Conservation (phyloP, 2,797 vertebrate species). For the Gymnothorax reevesii region DNA sequence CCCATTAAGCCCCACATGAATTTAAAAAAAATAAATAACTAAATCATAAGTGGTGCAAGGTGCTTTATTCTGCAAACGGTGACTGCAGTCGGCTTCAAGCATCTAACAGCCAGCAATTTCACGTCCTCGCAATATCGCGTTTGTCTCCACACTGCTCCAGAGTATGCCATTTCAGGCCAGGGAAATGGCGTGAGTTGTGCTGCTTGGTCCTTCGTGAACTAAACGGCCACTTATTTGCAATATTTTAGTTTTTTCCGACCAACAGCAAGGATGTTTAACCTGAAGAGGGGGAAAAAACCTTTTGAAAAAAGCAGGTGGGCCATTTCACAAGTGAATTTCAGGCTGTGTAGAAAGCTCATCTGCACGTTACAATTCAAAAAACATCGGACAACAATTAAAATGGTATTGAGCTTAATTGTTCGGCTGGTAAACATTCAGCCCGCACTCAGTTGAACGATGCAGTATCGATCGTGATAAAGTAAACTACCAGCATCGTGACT, state of each 20-base stretch:
- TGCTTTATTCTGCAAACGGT: not conserved
- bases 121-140: not conserved
- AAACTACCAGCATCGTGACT: not conserved
- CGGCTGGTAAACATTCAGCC: not conserved
- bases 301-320: not conserved
- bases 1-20: not conserved
- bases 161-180: not conserved
- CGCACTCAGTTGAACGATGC: not conserved
- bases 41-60: not conserved
- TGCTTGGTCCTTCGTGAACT: not conserved
- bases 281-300: not conserved
- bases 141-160: not conserved
- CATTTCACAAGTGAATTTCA: not conserved
- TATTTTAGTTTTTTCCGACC: not conserved
- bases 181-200: not conserved
- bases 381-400: not conserved
- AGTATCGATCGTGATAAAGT: not conserved
- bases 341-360: not conserved
- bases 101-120: not conserved
- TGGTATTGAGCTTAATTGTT: not conserved
- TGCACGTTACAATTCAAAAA: not conserved
- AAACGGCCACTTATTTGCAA: not conserved
- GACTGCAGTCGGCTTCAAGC: not conserved
- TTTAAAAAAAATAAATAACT: too few species aligned
- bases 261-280: not conserved